Conservation (phyloP, 1,140 invertebrate species). For the Cylas formicarius region DNA sequence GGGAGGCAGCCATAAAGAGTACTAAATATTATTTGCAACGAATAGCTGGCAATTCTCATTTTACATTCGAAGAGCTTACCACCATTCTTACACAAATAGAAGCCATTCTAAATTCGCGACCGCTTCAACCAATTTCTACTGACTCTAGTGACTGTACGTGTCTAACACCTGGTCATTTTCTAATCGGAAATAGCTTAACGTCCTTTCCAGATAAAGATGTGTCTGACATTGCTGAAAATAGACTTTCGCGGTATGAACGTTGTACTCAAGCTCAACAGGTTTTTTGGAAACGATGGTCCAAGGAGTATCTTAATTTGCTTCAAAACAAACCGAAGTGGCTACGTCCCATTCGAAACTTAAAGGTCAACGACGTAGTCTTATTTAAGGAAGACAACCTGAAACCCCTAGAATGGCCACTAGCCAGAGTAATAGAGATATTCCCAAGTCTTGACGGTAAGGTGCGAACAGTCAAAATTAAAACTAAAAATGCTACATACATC, state of each 20-base stretch:
- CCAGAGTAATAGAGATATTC: conserved; percentile 14
- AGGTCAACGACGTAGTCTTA: conserved; percentile 31
- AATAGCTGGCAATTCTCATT: conserved; percentile 25
- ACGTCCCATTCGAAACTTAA: conserved; percentile 9
- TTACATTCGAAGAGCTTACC: conserved; percentile 34
- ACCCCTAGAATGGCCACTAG: conserved; percentile 34
- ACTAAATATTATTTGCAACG: conserved; percentile 33
- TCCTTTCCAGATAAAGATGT: conserved; percentile 21
- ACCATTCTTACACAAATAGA: conserved; percentile 28
- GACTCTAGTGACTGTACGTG: conserved; percentile 27
- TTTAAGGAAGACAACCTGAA: conserved; percentile 37
- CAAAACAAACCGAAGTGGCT: conserved; percentile 26
- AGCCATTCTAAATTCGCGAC: conserved; percentile 35
- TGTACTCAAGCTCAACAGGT: conserved; percentile 13
- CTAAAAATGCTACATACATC: conserved; percentile 1
- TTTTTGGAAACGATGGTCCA: conserved; percentile 18
- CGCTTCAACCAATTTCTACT: conserved; percentile 29
- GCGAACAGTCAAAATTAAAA: conserved; percentile 10
- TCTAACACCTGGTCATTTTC: conserved; percentile 40
- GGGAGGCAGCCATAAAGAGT: conserved; percentile 30
- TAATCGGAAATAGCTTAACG: conserved; percentile 34
- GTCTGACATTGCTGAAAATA: conserved; percentile 12
- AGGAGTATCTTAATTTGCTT: conserved; percentile 27
- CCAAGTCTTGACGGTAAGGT: conserved; percentile 4
- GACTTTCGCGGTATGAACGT: conserved; percentile 23